These are phyloP conservation scores for Ephialtes manifestator DNA, from an alignment of 2,888 invertebrate genomes.

Conservation along the genomic window DNA sequence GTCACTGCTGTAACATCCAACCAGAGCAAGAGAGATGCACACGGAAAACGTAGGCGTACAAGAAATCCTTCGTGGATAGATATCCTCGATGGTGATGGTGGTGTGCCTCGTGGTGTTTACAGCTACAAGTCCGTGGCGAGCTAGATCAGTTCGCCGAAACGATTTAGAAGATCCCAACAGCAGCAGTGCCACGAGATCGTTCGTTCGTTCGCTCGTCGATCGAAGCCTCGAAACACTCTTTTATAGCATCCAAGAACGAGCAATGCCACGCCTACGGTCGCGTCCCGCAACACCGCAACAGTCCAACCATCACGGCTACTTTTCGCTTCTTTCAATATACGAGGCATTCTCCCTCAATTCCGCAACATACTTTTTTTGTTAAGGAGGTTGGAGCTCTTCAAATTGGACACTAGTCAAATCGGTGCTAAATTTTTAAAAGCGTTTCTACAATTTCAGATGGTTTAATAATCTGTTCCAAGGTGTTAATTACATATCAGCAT, in stretches of 20 bases:
- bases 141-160: slow-evolving; percentile 61
- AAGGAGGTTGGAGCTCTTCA: too few species aligned
- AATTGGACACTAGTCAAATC: too few species aligned
- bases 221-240: slow-evolving; percentile 43
- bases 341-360: background rate
- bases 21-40: slow-evolving; percentile 23
- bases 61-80: slow-evolving; percentile 56
- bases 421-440: too few species aligned
- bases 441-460: too few species aligned
- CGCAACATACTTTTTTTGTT: background rate
- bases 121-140: slow-evolving; percentile 50
- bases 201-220: slow-evolving; percentile 42
- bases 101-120: slow-evolving; percentile 54
- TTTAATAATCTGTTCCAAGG: too few species aligned
- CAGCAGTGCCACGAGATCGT: slow-evolving; percentile 56
- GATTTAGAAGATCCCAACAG: slow-evolving; percentile 46
- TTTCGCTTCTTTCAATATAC: background rate
- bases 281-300: slow-evolving; percentile 35
- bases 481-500: too few species aligned
- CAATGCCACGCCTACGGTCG: slow-evolving; percentile 38
- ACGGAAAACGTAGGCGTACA: slow-evolving; percentile 63
- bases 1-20: slow-evolving; percentile 1
- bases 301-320: slow-evolving; percentile 8
- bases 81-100: slow-evolving; percentile 18
- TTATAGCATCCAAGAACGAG: slow-evolving; percentile 16